These are phyloP conservation scores for Morelia viridis DNA, from an alignment of 2,797 vertebrate species.

Conservation along the genomic window DNA sequence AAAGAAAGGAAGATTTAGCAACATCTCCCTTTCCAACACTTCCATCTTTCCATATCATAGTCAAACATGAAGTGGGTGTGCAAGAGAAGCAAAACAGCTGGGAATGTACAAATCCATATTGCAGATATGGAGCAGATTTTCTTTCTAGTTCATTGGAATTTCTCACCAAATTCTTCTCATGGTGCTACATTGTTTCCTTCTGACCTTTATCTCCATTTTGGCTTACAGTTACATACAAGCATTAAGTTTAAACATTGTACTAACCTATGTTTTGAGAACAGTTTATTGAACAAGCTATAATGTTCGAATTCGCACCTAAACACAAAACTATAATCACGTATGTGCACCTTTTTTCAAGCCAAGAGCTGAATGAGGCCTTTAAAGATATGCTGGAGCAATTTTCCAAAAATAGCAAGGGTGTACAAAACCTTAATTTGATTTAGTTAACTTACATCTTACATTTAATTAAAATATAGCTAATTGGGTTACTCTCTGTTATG, in stretches of 20 bases:
- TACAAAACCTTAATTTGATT: not conserved
- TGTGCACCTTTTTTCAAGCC: too few species aligned
- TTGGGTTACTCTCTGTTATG: not conserved
- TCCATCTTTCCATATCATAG: not conserved
- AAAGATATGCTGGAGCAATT: not conserved
- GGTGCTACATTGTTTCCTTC: too few species aligned
- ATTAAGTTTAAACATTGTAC: too few species aligned
- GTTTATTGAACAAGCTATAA: too few species aligned
- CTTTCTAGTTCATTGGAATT: not conserved
- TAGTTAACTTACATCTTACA: not conserved
- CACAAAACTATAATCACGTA: not conserved
- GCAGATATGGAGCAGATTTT: not conserved
- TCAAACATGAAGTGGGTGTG: not conserved
- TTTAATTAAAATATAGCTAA: not conserved
- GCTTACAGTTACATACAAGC: too few species aligned
- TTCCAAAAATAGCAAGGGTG: not conserved
- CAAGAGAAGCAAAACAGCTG: not conserved
- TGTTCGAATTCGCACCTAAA: too few species aligned
- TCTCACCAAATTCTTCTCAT: too few species aligned
- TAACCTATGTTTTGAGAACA: too few species aligned
- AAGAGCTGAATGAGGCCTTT: not conserved
- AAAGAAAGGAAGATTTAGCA: not conserved
- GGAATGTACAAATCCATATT: not conserved
- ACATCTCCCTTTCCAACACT: not conserved
- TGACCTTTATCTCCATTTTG: too few species aligned